phyloP scores from a whole-genome alignment of 2,797 vertebrate species.

The Chaunax sp. region DNA sequence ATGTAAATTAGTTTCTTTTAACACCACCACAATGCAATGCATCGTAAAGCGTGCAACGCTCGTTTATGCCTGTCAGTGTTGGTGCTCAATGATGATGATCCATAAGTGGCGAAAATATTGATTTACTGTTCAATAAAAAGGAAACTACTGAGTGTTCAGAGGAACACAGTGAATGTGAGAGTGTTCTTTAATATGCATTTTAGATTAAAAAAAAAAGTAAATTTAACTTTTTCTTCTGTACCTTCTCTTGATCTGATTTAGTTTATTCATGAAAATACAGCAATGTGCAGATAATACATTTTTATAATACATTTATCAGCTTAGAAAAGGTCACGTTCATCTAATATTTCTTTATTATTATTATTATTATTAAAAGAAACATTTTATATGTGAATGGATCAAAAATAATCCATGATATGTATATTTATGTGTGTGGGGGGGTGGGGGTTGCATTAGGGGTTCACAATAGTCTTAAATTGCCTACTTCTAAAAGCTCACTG shows the following conservation, averaged over 20 bases:
- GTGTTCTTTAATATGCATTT: no score
- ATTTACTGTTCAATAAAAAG: no score
- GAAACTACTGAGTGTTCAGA: no score
- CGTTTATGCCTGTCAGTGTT: no score
- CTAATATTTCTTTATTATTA: background rate
- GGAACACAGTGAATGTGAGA: no score
- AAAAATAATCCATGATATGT: constrained; percentile 23
- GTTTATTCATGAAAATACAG: no score
- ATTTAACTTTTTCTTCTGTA: no score
- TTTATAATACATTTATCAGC: no score
- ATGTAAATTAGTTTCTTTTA: background rate
- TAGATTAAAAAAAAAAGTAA: background rate
- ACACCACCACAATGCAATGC: constrained; percentile 1
- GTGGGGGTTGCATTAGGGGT: constrained; percentile 37
- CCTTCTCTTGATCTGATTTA: no score
- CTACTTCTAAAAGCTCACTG: constrained; percentile 75
- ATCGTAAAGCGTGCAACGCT: background rate
- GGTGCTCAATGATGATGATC: no score
- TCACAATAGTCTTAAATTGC: constrained; percentile 69
- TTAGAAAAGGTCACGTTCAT: constrained; percentile 19
- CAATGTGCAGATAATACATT: no score
- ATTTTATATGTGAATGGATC: constrained; percentile 21
- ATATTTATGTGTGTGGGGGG: constrained; percentile 3
- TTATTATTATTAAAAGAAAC: constrained; percentile 25
- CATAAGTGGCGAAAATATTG: no score